Evolutionary conservation across 2,113 vertebrate genomes (phyloP), one percentile per base, ranked within the genome.

Genomic region (Corythornis vintsioides): DNA sequence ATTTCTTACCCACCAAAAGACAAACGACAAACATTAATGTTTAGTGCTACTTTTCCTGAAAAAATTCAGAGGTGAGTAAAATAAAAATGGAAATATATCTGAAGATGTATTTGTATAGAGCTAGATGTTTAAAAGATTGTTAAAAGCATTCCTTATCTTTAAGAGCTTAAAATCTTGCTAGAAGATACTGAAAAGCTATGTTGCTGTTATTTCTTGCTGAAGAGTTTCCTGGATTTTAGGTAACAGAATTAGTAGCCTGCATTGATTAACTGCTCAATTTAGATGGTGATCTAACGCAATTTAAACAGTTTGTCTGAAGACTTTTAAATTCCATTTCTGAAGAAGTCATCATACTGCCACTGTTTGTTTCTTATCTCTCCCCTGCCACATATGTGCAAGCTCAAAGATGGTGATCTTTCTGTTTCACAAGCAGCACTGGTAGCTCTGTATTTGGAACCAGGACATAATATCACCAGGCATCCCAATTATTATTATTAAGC

Each of bases 41-140:
- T 99, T 77, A 99, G 99, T 61, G 99, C 99, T 28, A 99, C 99
- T 25, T 99, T 98, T 79, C 99, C 99, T 35, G 98, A 98, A 67
- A 98, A 98, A 96, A 99, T 99, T 93, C 98, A 98, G 76, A 99
- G 97, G 99, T 99, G 84, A 94, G 79, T 88, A 60, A 87, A 79
- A 13, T 67, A 35, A 80, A 66, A 82, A 28, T 6, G n/a, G 21
- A 66, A 53, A 25, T 55, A 1, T 4, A 17, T 66, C 10, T 94
- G 55, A 59, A 83, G 15, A 24, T 55, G 3, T 21, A 15, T 6
- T 28, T 77, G 2, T 18, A 0, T 15, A 22, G 56, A 42, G 6
- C 13, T 48, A 38, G 61, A 26, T 50, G 7, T 25, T 15, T 55
- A 24, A 80, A 50, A 31, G 45, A 13, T 40, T 79, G 11, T 43